A percentile compares a stretch with the other conserved stretches of the same genome.
Evolutionary conservation across 2,888 invertebrate genomes (phyloP).

Genomic region (Mythimna albipuncta): DNA sequence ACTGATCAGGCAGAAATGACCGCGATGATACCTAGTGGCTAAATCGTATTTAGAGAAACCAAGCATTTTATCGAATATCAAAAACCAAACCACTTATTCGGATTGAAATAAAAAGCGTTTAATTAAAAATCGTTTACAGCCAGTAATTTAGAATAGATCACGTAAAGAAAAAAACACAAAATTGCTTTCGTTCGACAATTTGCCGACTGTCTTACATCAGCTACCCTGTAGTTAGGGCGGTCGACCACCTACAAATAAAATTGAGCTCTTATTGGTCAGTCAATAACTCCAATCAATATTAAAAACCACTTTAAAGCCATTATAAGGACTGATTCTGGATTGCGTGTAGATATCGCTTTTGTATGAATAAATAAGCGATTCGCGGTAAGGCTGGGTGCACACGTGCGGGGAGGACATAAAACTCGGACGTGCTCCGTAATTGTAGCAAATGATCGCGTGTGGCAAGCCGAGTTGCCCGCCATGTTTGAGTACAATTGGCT

Average conservation of each 20-base stretch:
- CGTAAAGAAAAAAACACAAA: conserved; percentile 16
- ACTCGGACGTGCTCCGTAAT: conserved; percentile 70
- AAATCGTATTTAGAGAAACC: too few relatives aligned
- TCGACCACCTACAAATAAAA: conserved; percentile 40
- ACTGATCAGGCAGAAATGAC: too few relatives aligned
- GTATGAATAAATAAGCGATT: conserved; percentile 68
- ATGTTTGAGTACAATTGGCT: conserved; percentile 63
- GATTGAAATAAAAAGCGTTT: background rate
- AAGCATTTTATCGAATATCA: background rate
- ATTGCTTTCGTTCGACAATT: conserved; percentile 20
- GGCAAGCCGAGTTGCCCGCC: conserved; percentile 35
- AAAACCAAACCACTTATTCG: background rate
- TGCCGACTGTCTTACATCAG: conserved; percentile 29
- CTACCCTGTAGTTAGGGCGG: conserved; percentile 7
- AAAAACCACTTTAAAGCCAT: conserved; percentile 65
- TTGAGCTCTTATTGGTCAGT: conserved; percentile 42
- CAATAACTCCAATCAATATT: conserved; percentile 65
- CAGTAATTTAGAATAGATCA: conserved; percentile 2
- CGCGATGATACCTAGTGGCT: too few relatives aligned
- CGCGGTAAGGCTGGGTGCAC: conserved; percentile 63
- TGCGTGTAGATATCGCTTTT: conserved; percentile 66
- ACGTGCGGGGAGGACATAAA: conserved; percentile 69
- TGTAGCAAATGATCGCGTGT: conserved; percentile 70
- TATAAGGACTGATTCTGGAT: conserved; percentile 63
- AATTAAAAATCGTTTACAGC: background rate